Evolutionary conservation across 1,140 invertebrate species (phyloP), one percentile per base, ranked within the genome.

Genomic region (Probaryconus sp.): DNA sequence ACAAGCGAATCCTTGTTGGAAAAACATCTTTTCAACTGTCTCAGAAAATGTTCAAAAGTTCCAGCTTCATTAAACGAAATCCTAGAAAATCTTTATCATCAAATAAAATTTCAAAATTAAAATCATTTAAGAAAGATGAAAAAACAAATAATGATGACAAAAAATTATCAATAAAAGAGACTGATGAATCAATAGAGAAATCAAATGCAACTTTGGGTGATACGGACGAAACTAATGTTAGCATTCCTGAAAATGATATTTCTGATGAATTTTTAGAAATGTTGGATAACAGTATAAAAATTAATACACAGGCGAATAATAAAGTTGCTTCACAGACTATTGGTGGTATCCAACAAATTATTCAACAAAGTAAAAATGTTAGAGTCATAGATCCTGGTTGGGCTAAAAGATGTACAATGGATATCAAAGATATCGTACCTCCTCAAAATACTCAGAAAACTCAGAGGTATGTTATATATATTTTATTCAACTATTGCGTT

Each of bases 61-160:
- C 90, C 51, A 91, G 86, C 79, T 92, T 94, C 83, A 89, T 89
- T 14, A 92, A 94, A 79, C 87, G 93, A 60, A 94, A 95, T 88
- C 93, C 93, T 7, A 89, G 93, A 79, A 95, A 95, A 83, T 90
- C 91, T 0, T 63, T 91, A n/a, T 85, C 89, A 2, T 64, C 76
- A 3, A 82, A 77, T 18, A 84, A 37, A 30, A 13, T 74, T 28
- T 2, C 24, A 2, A 50, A 56, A 35, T 76, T 24, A 80, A 68
- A 50, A 77, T 1, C 11, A 11, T 3, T 7, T 3, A 3, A 3
- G 21, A 24, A 24, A 7, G 7, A 24, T 81, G 81, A 24, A 64
- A 16, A 38, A 17, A 7, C 4, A 18, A 40, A 40, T 4, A 13
- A 71, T 13, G 67, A 76, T 3, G 20, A 65, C 3, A 60, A 14